Percentiles rank a stretch among this genome's conserved stretches.
Evolutionary conservation across 2,797 vertebrate species (phyloP).

Genomic region (Eulemur rubriventer): DNA sequence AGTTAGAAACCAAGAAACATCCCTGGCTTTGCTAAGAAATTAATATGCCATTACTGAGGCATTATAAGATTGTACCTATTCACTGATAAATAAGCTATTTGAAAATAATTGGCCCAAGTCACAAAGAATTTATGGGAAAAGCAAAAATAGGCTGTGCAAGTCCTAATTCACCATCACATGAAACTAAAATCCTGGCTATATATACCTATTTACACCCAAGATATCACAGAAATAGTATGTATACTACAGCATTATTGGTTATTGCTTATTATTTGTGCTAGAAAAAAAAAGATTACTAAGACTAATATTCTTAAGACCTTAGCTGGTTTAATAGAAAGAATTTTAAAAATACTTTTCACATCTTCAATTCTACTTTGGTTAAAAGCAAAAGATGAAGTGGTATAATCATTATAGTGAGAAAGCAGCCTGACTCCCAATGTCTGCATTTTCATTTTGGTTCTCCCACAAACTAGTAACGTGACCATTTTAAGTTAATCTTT

Average conservation of each 20-base stretch:
- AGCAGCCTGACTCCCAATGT: not conserved
- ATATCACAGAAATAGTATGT: not conserved
- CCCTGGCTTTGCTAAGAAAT: slow-evolving; percentile 36
- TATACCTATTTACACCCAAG: not conserved
- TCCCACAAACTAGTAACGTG: not conserved
- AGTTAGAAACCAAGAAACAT: slow-evolving; percentile 48
- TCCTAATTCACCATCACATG: not conserved
- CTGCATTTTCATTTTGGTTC: not conserved
- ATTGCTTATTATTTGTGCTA: not conserved
- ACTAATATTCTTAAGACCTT: not conserved
- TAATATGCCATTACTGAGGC: not conserved
- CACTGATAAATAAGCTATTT: slow-evolving; percentile 10
- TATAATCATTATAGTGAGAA: not conserved
- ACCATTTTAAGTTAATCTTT: not conserved
- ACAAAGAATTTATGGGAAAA: slow-evolving; percentile 22
- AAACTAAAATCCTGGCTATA: not conserved
- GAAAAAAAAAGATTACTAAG: not conserved
- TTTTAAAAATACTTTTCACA: not conserved
- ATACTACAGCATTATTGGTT: not conserved
- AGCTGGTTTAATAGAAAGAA: not conserved
- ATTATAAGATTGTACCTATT: not conserved
- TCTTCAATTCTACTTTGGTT: slow-evolving; percentile 1
- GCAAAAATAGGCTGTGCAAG: not conserved
- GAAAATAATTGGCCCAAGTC: slow-evolving; percentile 10
- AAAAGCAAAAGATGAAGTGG: not conserved